Conservation (phyloP, 1,140 invertebrate species). For the Cydia amplana region DNA sequence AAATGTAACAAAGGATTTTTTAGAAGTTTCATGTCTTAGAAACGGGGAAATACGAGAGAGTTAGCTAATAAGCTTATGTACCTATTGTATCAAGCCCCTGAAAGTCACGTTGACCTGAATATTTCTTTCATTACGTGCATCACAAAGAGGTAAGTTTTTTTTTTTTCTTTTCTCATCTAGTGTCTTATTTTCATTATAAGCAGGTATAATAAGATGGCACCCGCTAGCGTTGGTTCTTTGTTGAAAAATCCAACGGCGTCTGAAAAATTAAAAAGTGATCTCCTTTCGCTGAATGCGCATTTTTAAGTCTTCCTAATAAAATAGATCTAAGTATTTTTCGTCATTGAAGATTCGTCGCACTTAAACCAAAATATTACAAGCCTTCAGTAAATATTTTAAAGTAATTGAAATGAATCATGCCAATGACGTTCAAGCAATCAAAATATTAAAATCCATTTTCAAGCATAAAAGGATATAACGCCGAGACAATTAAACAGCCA, state of each 20-base stretch:
- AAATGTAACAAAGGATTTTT: conserved; percentile 14
- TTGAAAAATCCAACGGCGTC: conserved; percentile 52
- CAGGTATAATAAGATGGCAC: conserved; percentile 54
- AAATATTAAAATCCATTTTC: conserved; percentile 12
- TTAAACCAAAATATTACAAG: neutral
- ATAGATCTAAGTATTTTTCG: neutral
- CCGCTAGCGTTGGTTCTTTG: conserved; percentile 51
- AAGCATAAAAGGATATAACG: conserved; percentile 15
- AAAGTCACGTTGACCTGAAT: conserved; percentile 56
- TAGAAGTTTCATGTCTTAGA: neutral
- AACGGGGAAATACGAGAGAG: conserved; percentile 43
- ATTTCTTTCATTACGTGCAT: conserved; percentile 70
- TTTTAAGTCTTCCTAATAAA: conserved; percentile 15
- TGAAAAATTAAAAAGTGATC: conserved; percentile 52
- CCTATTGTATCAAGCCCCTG: conserved; percentile 45
- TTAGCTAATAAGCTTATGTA: conserved; percentile 61
- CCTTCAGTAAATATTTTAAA: neutral
- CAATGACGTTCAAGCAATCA: neutral
- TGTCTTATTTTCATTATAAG: conserved; percentile 62
- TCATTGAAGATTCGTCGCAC: neutral
- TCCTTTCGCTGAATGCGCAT: conserved; percentile 18
- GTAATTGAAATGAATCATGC: neutral
- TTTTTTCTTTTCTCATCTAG: conserved; percentile 54
- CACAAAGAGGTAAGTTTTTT: conserved; percentile 61
- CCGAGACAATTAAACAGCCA: neutral